Evolutionary conservation across 2,797 vertebrate genomes (phyloP), one percentile per base, ranked within the genome.

Genomic region (Yasuhikotakia modesta): DNA sequence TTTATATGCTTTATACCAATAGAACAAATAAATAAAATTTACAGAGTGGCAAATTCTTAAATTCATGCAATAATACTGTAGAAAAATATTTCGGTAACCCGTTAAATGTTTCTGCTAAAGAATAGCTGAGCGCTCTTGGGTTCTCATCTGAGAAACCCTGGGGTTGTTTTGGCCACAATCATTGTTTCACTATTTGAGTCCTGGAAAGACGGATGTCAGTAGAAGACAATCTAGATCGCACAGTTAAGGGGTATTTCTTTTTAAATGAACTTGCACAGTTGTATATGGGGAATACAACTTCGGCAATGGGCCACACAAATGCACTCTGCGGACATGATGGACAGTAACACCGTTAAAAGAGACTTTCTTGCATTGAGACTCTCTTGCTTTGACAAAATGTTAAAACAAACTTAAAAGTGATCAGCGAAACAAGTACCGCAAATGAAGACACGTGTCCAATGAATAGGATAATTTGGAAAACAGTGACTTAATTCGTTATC

Each of bases 41-140:
- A 88, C 82, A 90, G 72, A 53, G 45, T 81, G 65, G 82, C 79
- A 87, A 57, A 45, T 60, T 81, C 53, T 78, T 68, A 67, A 43
- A 84, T 81, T 85, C 85, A 87, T 90, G 87, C 86, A 85, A 57
- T 73, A 82, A 84, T 81, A 79, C 78, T 73, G 64, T 86, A 87
- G 80, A 89, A 89, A 89, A 92, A 90, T 86, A 92, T 90, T 80
- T 80, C 77, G 74, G 35, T 68, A 84, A 88, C 82, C 87, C 87
- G 74, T 52, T 81, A 86, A 52, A 73, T 21, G 19, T 39, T 85
- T 88, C 90, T 80, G 86, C 87, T 22, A 85, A 85, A 60, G 35
- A 85, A 75, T 85, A 27, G 85, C 75, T 82, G 70, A 81, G 79
- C 22, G 16, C 27, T 60, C 16, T 16, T 30, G 5, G 14, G 30